phyloP scores from a whole-genome alignment of 2,113 vertebrate species.

The Zonotrichia leucophrys region DNA sequence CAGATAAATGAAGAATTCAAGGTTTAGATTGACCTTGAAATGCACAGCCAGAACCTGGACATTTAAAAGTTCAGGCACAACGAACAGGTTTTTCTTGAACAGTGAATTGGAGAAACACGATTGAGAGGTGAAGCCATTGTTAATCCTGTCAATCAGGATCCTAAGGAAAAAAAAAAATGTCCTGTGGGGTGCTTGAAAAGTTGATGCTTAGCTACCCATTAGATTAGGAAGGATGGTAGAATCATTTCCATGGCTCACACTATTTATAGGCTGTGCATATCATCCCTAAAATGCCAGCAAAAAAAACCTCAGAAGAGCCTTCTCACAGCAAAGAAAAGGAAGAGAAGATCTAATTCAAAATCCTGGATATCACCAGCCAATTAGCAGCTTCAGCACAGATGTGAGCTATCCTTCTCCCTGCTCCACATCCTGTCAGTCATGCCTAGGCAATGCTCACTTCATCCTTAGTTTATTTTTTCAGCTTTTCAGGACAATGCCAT shows the following conservation, averaged over 20 bases:
- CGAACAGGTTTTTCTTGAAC: not conserved
- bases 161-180: not conserved
- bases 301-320: not conserved
- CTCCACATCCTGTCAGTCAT: not conserved
- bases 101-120: not conserved
- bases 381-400: not conserved
- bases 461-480: not conserved
- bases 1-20: not conserved
- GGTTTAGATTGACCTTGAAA: not conserved
- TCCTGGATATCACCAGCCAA: not conserved
- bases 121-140: not conserved
- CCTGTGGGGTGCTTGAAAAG: not conserved
- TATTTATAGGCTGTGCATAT: not conserved
- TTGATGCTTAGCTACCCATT: not conserved
- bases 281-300: not conserved
- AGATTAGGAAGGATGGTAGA: not conserved
- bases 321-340: not conserved
- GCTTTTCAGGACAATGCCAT: not conserved
- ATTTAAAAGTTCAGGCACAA: not conserved
- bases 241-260: not conserved
- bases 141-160: not conserved
- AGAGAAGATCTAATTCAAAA: not conserved
- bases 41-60: not conserved
- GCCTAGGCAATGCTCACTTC: not conserved
- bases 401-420: not conserved